Base-by-base conservation (phyloP, 1,140 invertebrate species). In the Zaprionus capensis region DNA sequence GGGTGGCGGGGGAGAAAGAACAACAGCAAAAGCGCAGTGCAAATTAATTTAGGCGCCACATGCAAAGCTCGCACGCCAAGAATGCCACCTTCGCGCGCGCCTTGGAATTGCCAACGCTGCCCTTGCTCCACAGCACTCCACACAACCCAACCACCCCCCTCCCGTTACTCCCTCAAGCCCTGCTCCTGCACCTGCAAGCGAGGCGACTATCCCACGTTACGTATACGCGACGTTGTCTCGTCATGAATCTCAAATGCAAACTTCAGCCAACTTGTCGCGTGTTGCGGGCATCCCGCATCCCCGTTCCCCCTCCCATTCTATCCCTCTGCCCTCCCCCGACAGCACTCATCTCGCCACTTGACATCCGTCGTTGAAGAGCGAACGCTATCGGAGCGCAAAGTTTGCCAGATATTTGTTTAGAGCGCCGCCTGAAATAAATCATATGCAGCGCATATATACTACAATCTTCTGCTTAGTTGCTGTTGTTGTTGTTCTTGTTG, bases 41-140 rank as follows among this genome's bases (percentile, higher is more conserved):
- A 84, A 84, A 84, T 84, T 84, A 84, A 84, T 84, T 84, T 84
- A 84, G 71, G 81, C 81, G 82, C 78, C 81, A 65, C 82, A 84
- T 84, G 81, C 81, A 84, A 84, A 84, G 59, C 82, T 85, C 71
- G 62, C 78, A 81, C 81, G 78, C 81, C 69, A 62, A 49, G 38
- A 63, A 49, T 78, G 55, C 61, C 81, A 84, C 64, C 73, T 84
- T 66, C 71, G 15, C 15, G 7, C 15, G 41, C 41, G n/a, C 36
- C 36, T 38, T 38, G 12, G 36, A 65, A 58, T 64, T 65, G 22
- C 24, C 17, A 24, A 14, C 41, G 3, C 44, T 14, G 20, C 17
- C 56, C 11, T 55, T 55, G 22, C 15, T 11, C 14, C 11, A 26
- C 22, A 11, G 11, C 5, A 26, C 4, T 34, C 31, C 31, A 34